These are phyloP conservation scores for Polia nebulosa DNA, from an alignment of 2,888 invertebrate genomes.

Conservation along the genomic window DNA sequence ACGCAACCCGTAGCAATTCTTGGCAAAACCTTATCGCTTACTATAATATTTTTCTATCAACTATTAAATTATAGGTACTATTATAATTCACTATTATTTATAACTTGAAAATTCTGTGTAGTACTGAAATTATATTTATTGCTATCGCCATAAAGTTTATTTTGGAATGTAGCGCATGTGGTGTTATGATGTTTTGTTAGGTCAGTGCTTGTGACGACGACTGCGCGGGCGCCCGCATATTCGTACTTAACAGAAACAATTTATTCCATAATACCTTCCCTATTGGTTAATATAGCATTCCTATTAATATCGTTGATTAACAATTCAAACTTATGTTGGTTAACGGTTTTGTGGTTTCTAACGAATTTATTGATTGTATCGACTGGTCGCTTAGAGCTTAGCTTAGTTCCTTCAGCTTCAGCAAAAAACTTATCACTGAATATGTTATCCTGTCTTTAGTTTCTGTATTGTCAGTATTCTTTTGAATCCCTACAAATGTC, in stretches of 20 bases:
- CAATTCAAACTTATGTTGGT: slow-evolving; percentile 79
- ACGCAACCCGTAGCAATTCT: slow-evolving; percentile 75
- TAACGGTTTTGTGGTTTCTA: slow-evolving; percentile 82
- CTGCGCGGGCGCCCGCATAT: slow-evolving; percentile 87
- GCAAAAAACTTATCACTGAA: no score
- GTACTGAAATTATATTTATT: slow-evolving; percentile 37
- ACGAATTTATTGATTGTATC: slow-evolving; percentile 36
- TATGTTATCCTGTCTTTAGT: background rate
- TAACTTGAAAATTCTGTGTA: slow-evolving; percentile 24
- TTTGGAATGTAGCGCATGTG: slow-evolving; percentile 58
- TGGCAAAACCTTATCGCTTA: slow-evolving; percentile 77
- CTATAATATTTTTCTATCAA: slow-evolving; percentile 80
- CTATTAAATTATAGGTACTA: slow-evolving; percentile 76
- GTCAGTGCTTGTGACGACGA: slow-evolving; percentile 63
- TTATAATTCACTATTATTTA: slow-evolving; percentile 55
- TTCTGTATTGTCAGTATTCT: background rate
- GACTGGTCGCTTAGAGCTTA: background rate
- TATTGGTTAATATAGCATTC: slow-evolving; percentile 86
- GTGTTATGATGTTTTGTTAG: slow-evolving; percentile 66
- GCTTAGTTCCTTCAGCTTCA: background rate
- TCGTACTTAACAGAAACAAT: slow-evolving; percentile 73
- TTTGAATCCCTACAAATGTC: background rate
- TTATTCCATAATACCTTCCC: slow-evolving; percentile 86
- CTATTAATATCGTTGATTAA: slow-evolving; percentile 86
- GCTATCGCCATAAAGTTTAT: slow-evolving; percentile 64